Evolutionary conservation across 2,113 vertebrate genomes (phyloP).

Genomic region (Stigmatopora nigra): DNA sequence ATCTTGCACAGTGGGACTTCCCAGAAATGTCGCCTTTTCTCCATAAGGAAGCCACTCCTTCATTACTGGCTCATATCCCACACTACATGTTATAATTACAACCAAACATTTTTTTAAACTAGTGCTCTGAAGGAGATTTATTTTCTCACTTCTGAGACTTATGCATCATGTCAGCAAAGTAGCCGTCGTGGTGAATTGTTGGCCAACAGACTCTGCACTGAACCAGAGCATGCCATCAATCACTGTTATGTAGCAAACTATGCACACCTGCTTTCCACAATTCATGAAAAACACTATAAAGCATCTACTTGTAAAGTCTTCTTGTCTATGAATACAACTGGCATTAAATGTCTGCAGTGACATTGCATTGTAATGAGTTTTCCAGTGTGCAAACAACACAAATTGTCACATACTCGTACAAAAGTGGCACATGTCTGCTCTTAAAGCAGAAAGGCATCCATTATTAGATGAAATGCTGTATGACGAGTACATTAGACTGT

Average conservation of each 20-base stretch:
- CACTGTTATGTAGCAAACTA: slow-evolving; percentile 34
- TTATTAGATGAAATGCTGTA: slow-evolving; percentile 54
- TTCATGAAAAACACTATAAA: slow-evolving; percentile 21
- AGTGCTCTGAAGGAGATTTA: slow-evolving; percentile 24
- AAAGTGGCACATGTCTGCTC: slow-evolving; percentile 39
- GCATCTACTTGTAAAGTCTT: slow-evolving; percentile 2
- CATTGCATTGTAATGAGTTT: not conserved
- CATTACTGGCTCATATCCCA: slow-evolving; percentile 20
- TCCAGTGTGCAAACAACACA: not conserved
- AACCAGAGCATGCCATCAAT: slow-evolving; percentile 53
- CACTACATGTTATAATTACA: slow-evolving; percentile 24
- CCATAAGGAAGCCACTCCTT: slow-evolving; percentile 6
- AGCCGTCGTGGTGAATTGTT: slow-evolving; percentile 45
- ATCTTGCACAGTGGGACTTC: slow-evolving; percentile 12
- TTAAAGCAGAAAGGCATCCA: slow-evolving; percentile 41
- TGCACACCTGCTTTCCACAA: slow-evolving; percentile 42
- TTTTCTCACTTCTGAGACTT: slow-evolving; percentile 36
- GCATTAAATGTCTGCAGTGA: not conserved
- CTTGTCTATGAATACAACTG: not conserved
- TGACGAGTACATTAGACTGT: slow-evolving; percentile 54
- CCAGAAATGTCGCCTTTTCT: not conserved
- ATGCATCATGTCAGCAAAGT: slow-evolving; percentile 52
- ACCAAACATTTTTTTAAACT: slow-evolving; percentile 25
- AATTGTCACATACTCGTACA: slow-evolving; percentile 29
- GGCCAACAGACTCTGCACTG: slow-evolving; percentile 47